Percentiles rank a stretch among this genome's conserved stretches.
phyloP scores from a whole-genome alignment of 92 coral and sea anemone genomes.

The Epizoanthus illoricatus region DNA sequence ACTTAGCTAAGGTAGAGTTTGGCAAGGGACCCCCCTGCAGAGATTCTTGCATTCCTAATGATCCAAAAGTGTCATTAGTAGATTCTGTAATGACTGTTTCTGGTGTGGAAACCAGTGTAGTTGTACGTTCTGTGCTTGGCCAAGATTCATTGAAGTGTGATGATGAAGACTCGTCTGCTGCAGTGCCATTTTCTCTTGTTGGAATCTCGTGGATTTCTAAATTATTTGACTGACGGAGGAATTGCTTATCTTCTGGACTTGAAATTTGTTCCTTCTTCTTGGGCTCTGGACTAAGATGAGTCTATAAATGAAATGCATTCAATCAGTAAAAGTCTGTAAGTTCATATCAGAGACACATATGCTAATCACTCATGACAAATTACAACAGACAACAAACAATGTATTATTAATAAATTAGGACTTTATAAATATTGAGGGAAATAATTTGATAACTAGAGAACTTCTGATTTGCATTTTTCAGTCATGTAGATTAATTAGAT shows the following conservation, averaged over 20 bases:
- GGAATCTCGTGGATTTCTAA: conserved; percentile 85
- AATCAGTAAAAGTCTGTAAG: background rate
- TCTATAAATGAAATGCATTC: conserved; percentile 31
- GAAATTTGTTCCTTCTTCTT: conserved; percentile 41
- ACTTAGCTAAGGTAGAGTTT: conserved; percentile 62
- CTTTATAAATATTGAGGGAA: too few species aligned
- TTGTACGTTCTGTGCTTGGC: conserved; percentile 91
- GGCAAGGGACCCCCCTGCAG: conserved; percentile 23
- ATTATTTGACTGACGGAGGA: conserved; percentile 67
- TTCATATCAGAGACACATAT: background rate
- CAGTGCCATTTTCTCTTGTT: conserved; percentile 93
- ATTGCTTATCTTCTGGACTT: conserved; percentile 79
- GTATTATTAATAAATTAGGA: too few species aligned
- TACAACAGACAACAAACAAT: too few species aligned
- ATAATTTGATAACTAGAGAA: too few species aligned
- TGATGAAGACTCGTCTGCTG: conserved; percentile 69
- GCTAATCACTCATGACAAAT: too few species aligned
- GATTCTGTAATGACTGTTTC: conserved; percentile 52
- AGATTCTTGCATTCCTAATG: conserved; percentile 13
- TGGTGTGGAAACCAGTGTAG: conserved; percentile 60
- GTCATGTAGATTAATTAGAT: too few species aligned
- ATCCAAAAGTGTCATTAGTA: conserved; percentile 60
- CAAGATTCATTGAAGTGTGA: conserved; percentile 96
- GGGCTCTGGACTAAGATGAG: conserved; percentile 65
- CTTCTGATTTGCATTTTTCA: too few species aligned